Conservation (phyloP, 2,113 vertebrate genomes). For the Ctenomys sociabilis region DNA sequence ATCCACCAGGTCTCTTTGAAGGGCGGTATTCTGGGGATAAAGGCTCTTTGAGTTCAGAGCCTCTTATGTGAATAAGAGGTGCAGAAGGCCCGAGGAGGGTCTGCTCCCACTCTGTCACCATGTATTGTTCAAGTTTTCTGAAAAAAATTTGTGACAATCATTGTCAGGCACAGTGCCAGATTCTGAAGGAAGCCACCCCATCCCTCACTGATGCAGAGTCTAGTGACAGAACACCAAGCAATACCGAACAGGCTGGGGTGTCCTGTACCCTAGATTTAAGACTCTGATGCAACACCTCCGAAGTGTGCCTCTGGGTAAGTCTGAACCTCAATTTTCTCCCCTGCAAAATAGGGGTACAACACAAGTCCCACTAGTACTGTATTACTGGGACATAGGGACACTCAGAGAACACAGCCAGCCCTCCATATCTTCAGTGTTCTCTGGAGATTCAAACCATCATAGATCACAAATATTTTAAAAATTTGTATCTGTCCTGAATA, state of each 20-base stretch:
- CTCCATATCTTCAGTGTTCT: neutral
- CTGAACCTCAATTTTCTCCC: neutral
- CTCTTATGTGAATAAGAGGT: neutral
- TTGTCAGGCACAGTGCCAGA: neutral
- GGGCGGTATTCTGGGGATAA: fast-evolving
- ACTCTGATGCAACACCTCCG: neutral
- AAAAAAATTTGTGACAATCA: too few species aligned
- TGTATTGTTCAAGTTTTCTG: neutral
- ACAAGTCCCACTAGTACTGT: neutral
- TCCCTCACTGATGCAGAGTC: neutral
- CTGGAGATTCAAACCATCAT: neutral
- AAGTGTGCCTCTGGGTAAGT: neutral
- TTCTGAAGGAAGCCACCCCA: neutral
- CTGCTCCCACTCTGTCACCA: too few species aligned
- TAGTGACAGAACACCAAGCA: neutral
- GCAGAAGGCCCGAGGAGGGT: too few species aligned
- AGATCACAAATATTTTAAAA: neutral
- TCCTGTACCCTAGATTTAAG: neutral
- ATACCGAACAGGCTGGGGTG: neutral
- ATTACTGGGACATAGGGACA: neutral
- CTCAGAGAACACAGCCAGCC: neutral
- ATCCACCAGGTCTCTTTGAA: neutral
- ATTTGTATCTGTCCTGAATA: neutral
- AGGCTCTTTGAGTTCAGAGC: neutral
- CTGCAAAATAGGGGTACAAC: neutral